Conservation (phyloP, 2,888 invertebrate species). For the Eutolmus rufibarbis region DNA sequence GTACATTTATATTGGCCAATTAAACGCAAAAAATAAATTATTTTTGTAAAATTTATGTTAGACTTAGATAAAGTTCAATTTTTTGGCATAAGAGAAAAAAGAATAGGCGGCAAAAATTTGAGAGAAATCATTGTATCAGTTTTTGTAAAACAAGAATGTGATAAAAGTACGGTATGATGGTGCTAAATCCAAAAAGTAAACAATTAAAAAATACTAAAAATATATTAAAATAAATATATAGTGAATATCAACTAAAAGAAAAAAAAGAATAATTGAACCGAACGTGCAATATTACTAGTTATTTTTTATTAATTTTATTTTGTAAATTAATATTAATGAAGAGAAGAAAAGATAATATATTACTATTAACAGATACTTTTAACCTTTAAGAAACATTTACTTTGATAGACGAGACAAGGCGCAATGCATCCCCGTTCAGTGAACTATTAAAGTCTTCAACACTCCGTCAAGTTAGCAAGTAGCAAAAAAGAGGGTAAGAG, state of each 20-base stretch:
- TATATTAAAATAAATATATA: constrained; percentile 40
- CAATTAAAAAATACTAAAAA: constrained; percentile 41
- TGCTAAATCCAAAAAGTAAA: constrained; percentile 41
- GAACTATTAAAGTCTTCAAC: not conserved
- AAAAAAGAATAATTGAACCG: constrained; percentile 54
- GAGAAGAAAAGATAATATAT: constrained; percentile 35
- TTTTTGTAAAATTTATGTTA: constrained; percentile 14
- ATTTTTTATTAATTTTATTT: constrained; percentile 51
- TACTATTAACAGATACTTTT: constrained; percentile 40
- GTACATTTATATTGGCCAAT: not conserved
- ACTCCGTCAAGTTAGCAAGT: constrained; percentile 24
- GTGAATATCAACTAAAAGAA: constrained; percentile 33
- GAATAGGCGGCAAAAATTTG: constrained; percentile 37
- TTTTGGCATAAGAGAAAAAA: constrained; percentile 26
- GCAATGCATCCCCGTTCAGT: not conserved
- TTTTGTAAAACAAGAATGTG: constrained; percentile 54
- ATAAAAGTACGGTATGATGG: constrained; percentile 53
- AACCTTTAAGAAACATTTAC: not conserved
- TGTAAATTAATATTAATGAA: constrained; percentile 45
- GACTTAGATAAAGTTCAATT: not conserved
- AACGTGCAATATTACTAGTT: constrained; percentile 65
- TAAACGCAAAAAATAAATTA: not conserved
- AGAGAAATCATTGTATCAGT: constrained; percentile 43
- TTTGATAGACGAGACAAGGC: constrained; percentile 9
- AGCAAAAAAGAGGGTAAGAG: not conserved